phyloP scores from a whole-genome alignment of 2,113 vertebrate genomes.

The Sphaerodactylus townsendi region DNA sequence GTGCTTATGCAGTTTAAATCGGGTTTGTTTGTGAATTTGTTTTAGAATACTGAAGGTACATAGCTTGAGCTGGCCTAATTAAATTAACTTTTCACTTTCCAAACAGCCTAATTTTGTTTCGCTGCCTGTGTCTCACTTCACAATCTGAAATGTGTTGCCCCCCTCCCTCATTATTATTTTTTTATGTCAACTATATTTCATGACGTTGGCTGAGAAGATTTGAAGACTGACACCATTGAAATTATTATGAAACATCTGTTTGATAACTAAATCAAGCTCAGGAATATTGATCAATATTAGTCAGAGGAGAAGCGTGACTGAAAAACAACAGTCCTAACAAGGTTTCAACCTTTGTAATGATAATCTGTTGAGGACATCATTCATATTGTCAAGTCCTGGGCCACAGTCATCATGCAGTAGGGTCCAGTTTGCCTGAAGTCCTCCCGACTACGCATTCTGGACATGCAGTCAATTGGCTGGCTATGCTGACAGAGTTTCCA shows the following conservation, averaged over 20 bases:
- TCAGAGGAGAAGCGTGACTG: too few relatives aligned
- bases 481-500: too few relatives aligned
- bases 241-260: background rate
- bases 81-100: slow-evolving; percentile 6
- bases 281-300: background rate
- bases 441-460: too few relatives aligned
- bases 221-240: background rate
- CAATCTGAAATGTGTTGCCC: background rate
- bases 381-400: too few relatives aligned
- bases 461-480: too few relatives aligned
- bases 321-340: too few relatives aligned
- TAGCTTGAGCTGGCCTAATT: slow-evolving; percentile 5
- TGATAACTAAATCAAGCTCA: background rate
- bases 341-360: too few relatives aligned
- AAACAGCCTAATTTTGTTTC: slow-evolving; percentile 1
- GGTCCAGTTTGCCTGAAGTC: too few relatives aligned
- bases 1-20: slow-evolving; percentile 13
- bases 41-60: background rate
- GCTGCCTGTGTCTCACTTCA: background rate
- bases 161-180: too few relatives aligned
- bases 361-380: too few relatives aligned
- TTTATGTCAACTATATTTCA: background rate
- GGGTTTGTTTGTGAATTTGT: background rate
- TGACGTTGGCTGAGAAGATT: background rate
- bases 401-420: too few relatives aligned